phyloP scores from a whole-genome alignment of 2,888 invertebrate species.

The Seira musarum region DNA sequence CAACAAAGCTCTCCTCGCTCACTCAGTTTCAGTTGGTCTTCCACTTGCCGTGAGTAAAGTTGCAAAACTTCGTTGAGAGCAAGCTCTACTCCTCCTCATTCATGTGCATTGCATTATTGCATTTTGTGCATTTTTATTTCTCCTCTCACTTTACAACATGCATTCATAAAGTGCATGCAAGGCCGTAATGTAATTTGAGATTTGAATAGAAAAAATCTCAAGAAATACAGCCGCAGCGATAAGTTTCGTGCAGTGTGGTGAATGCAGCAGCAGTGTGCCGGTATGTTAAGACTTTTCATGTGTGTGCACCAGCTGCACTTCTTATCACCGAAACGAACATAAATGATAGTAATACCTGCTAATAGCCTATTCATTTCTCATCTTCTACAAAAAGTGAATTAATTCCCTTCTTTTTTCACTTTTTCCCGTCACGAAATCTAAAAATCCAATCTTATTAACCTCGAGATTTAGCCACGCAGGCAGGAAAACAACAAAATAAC shows the following conservation, averaged over 20 bases:
- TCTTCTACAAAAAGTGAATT: not conserved
- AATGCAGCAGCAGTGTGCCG: too few species aligned
- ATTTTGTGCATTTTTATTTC: not conserved
- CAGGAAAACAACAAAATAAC: not conserved
- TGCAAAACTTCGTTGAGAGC: constrained; percentile 28
- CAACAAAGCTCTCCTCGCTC: constrained; percentile 44
- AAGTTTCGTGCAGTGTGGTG: too few species aligned
- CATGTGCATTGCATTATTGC: not conserved
- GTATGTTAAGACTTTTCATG: too few species aligned
- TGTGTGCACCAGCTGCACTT: not conserved
- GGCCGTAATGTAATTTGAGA: not conserved
- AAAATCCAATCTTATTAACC: too few species aligned
- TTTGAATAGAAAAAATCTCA: too few species aligned
- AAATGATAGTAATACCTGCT: too few species aligned
- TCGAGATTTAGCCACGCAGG: not conserved
- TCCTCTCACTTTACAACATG: not conserved
- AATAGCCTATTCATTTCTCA: not conserved
- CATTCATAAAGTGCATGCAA: not conserved
- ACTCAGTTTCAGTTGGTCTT: constrained; percentile 54
- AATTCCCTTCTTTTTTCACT: not conserved
- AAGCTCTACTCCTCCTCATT: not conserved
- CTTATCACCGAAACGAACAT: too few species aligned
- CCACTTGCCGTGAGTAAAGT: constrained; percentile 57
- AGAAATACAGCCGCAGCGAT: too few species aligned
- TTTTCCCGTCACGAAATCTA: not conserved